Base-by-base conservation (phyloP, 1,140 invertebrate genomes). In the Drosophila serrata region DNA sequence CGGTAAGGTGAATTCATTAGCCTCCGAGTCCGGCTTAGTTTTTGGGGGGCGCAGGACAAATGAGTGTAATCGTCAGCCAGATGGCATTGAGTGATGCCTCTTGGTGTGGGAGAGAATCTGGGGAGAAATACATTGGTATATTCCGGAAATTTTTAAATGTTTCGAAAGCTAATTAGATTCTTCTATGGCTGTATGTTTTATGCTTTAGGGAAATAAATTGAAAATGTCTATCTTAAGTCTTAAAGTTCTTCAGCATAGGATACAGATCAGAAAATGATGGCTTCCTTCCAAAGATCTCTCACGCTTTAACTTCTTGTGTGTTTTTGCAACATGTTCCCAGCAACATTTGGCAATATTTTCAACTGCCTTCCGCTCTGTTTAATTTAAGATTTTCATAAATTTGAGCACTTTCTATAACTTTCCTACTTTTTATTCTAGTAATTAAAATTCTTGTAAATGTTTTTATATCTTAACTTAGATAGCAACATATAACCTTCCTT, bases 1-100 rank as follows among this genome's bases (percentile, higher is more conserved):
- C 11, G 46, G 61, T 42, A 67, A 76, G 74, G 73, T 76, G 73
- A 75, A 76, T 76, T 67, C 73, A 67, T 76, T 67, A 76, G 73
- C 65, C 40, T 7, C 22, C 24, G 12, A n/a, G 35, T 48, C 33
- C 15, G 29, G 35, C n/a, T 17, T 35, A 51, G 65, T 68, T 68
- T 31, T 6, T 39, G 56, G 57, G n/a, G n/a, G n/a, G n/a, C n/a
- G 22, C 31, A 65, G 61, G 60, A 69, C 61, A 65, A 69, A 65
- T 69, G 65, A 67, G 33, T 43, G 45, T 17, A 65, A 35, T 65
- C 64, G 64, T 68, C 22, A 49, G 35, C 45, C 65, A 69, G 61
- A 35, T 69, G 65, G 45, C 65, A 64, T 63, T 75, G 73, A 75
- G 58, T 57, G 56, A 75, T 75, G 69, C 27, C 17, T 35, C 8